Evolutionary conservation across 1,140 invertebrate genomes (phyloP).

Genomic region (Rhopalosiphum padi): DNA sequence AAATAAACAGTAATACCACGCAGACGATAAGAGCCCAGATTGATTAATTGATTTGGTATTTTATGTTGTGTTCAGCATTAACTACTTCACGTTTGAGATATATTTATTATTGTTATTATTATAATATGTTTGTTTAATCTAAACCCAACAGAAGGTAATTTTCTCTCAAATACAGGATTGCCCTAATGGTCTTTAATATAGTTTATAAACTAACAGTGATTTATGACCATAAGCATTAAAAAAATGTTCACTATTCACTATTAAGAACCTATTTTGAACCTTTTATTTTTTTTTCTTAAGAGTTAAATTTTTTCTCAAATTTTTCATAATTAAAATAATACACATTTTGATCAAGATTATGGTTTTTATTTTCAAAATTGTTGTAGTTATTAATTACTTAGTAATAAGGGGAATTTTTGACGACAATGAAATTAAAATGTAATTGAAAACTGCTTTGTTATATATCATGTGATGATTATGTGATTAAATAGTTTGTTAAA

Average conservation of each 20-base stretch:
- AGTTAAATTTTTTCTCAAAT: neutral
- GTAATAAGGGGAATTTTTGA: neutral
- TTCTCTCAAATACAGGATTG: neutral
- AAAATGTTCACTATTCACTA: neutral
- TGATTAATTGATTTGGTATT: constrained; percentile 55
- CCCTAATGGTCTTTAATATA: neutral
- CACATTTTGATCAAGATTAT: neutral
- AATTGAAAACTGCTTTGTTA: neutral
- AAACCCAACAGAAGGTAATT: neutral
- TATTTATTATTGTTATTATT: neutral
- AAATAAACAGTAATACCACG: constrained; percentile 27
- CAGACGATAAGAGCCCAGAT: neutral
- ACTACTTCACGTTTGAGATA: constrained; percentile 32
- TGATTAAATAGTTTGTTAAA: neutral
- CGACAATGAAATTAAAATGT: neutral
- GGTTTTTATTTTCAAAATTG: neutral
- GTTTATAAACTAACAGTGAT: neutral
- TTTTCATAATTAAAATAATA: neutral
- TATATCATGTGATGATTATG: neutral
- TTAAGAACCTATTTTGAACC: neutral
- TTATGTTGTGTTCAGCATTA: neutral
- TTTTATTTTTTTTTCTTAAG: neutral
- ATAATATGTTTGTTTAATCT: neutral
- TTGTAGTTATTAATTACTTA: neutral
- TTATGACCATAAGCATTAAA: neutral